Base-by-base conservation (phyloP, 2,888 invertebrate species). In the Polylopha cassiicola region DNA sequence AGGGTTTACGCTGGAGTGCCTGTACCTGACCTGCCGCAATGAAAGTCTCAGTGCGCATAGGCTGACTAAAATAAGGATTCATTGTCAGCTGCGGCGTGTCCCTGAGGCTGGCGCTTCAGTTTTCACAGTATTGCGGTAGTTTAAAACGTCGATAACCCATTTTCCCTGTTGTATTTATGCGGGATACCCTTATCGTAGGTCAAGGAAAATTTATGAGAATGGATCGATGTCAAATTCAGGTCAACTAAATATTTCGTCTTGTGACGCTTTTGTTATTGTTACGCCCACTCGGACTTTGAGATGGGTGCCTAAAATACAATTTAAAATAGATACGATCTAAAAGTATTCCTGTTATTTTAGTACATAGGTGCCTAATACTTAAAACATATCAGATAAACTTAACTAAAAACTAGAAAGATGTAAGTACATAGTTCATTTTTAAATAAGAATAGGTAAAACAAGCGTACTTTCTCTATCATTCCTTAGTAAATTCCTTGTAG, bases 11-110 rank as follows among this genome's bases (percentile, higher is more conserved):
- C 58, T 70, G 51, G 68, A 70, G 67, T 77, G 71, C 74, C 73
- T 81, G 73, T 67, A 65, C 57, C 73, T 70, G 84, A 85, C 84
- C 84, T 85, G 65, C 73, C 76, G 47, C 72, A 85, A 77, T 58
- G 49, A 48, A 51, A 65, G 58, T 63, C 64, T 58, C 58, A 60
- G 80, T 84, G 77, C 51, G 72, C 51, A 56, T 58, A 56, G 41
- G 54, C 62, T 54, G 58, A 67, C 67, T 60, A 70, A 79, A 80
- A 75, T 75, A 78, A 73, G 78, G 74, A 74, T 70, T 63, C 56
- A 44, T 61, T 13, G 55, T 58, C 65, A 67, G 66, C 67, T 72
- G 70, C 58, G 44, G 45, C 48, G 57, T 61, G 61, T 60, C 61
- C 61, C 53, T 51, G 50, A 53, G 51, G 52, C 50, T n/a, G 22